Evolutionary conservation across 1,140 invertebrate species (phyloP), one percentile per base, ranked within the genome.

Genomic region (Lasioglossum baleicum): DNA sequence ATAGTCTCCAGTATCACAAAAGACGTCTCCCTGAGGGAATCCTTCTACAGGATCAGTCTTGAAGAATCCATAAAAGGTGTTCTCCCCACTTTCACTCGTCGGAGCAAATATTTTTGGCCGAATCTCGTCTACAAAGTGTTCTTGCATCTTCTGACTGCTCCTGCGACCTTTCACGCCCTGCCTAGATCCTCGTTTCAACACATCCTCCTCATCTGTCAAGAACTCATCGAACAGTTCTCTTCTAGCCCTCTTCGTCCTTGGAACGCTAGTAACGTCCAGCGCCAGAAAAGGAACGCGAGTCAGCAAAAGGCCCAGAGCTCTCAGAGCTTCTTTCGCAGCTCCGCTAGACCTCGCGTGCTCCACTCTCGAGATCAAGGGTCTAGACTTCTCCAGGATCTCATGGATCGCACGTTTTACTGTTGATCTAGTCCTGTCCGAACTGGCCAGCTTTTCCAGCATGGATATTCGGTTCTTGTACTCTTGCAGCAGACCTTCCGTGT

Each of bases 51-150:
- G 83, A n/a, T 86, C 35, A 10, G 31, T 65, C n/a, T 72, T 35
- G n/a, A 76, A 74, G 69, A 90, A 90, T 13, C 83, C 86, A 53
- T 87, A 88, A 56, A 90, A 90, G 40, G 83, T 79, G 17, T 88
- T 86, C 15, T 89, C 88, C 0, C 35, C 72, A 48, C 83, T 90
- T 2, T 86, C 79, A 10, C 48, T 42, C 3, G n/a, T 68, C 40
- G 60, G 51, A 53, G 15, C 73, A 7, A 69, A 44, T 4, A 79
- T 15, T 1, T n/a, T 68, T 17, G 64, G 63, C 0, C 22, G 35
- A 13, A 13, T 68, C 67, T 42, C 75, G 26, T 40, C 31, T 86
- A 82, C 22, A 31, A 6, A 15, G 22, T 77, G 56, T 7, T 76
- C 67, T 42, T 83, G 79, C 63, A 65, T 63, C 68, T 74, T 44